A percentile compares a stretch with the other conserved stretches of the same genome.
These are phyloP conservation scores for Corythornis cristatus DNA, from an alignment of 2,113 vertebrate genomes.

Conservation along the genomic window DNA sequence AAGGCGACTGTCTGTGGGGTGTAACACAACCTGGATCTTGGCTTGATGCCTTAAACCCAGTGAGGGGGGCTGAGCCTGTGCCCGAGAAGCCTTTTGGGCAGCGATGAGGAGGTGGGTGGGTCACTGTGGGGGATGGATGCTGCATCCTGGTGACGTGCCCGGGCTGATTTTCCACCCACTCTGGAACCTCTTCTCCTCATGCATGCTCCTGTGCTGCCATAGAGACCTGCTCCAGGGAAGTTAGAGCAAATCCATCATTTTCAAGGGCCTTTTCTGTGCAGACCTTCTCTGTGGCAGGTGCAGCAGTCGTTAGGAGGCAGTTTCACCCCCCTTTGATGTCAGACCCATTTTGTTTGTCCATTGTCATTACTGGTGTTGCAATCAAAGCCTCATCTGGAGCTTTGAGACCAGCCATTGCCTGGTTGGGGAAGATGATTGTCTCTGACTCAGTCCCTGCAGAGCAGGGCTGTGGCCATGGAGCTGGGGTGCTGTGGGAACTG, in stretches of 20 bases:
- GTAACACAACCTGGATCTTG: background rate
- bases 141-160: no score
- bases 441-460: background rate
- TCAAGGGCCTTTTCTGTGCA: no score
- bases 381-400: background rate
- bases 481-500: background rate
- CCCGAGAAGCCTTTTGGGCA: background rate
- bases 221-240: no score
- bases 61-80: background rate
- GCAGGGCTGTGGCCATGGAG: fast-evolving
- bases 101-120: background rate
- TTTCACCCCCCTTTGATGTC: no score
- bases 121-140: no score
- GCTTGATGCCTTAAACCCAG: background rate
- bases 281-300: no score
- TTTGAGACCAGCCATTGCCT: background rate
- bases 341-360: no score
- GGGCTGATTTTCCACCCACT: no score
- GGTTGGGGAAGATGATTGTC: fast-evolving
- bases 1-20: background rate
- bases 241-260: no score
- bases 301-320: no score
- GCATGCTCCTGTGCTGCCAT: no score
- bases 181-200: no score
- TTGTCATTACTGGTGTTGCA: background rate